Evolutionary conservation across 2,797 vertebrate genomes (phyloP).

Genomic region (Thaleichthys pacificus): DNA sequence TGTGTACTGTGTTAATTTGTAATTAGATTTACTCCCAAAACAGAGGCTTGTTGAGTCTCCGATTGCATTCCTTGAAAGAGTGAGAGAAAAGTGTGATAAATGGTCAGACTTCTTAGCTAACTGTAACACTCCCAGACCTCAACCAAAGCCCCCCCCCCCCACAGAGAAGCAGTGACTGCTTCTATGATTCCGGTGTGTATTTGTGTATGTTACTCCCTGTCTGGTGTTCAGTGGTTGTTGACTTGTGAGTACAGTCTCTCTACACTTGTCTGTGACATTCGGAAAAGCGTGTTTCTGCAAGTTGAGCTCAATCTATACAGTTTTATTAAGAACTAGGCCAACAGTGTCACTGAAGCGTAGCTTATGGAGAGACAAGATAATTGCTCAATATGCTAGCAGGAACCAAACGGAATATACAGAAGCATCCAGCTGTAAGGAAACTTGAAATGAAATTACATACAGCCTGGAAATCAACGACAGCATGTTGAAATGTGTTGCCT

Average conservation of each 20-base stretch:
- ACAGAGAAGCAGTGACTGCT: background rate
- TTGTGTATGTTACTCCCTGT: background rate
- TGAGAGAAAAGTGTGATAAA: slow-evolving; percentile 10
- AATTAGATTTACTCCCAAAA: slow-evolving; percentile 7
- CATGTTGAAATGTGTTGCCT: background rate
- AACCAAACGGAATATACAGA: slow-evolving; percentile 34
- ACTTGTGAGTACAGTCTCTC: slow-evolving; percentile 2
- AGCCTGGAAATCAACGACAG: slow-evolving; percentile 7
- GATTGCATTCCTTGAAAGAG: slow-evolving; percentile 18
- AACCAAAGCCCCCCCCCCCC: too few species aligned
- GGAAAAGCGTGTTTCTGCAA: slow-evolving; percentile 35
- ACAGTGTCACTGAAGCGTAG: slow-evolving; percentile 34
- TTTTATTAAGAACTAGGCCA: slow-evolving; percentile 31
- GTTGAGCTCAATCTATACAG: slow-evolving; percentile 37
- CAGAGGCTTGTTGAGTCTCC: slow-evolving; percentile 15
- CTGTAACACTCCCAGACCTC: background rate
- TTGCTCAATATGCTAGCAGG: slow-evolving; percentile 31
- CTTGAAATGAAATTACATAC: slow-evolving; percentile 30
- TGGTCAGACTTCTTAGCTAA: background rate
- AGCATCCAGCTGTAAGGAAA: slow-evolving; percentile 9
- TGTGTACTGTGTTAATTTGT: background rate
- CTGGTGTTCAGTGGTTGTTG: slow-evolving; percentile 4
- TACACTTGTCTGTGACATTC: slow-evolving; percentile 13
- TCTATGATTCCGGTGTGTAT: background rate
- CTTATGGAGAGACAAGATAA: slow-evolving; percentile 49